Conservation (phyloP, 1,140 invertebrate species). For the Plutomurus gul region DNA sequence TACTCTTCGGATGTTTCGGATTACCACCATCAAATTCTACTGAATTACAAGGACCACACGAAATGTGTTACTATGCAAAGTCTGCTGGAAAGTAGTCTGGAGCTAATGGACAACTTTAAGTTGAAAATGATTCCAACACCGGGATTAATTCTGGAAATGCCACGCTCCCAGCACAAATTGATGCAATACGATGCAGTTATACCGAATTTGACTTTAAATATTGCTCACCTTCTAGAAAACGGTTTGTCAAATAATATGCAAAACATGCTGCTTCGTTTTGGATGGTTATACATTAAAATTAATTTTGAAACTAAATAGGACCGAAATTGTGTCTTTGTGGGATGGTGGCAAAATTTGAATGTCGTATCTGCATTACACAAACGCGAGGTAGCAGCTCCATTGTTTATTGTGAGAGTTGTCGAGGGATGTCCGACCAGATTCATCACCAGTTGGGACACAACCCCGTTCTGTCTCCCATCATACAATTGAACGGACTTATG, state of each 20-base stretch:
- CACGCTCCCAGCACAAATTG: constrained; percentile 22
- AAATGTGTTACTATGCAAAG: constrained; percentile 38
- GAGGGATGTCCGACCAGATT: constrained; percentile 5
- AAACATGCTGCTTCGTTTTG: neutral
- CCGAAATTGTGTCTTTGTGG: constrained; percentile 39
- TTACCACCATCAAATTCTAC: constrained; percentile 35
- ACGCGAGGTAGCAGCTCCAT: neutral
- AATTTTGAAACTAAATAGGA: neutral
- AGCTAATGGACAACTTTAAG: constrained; percentile 31
- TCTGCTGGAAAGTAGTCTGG: constrained; percentile 35
- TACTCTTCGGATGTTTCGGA: constrained; percentile 41
- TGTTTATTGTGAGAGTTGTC: constrained; percentile 38
- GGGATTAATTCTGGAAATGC: constrained; percentile 43
- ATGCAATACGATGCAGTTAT: constrained; percentile 43
- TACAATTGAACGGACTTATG: constrained; percentile 10
- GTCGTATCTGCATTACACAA: neutral
- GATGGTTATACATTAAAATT: neutral
- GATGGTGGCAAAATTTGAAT: constrained; percentile 33
- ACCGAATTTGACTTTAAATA: constrained; percentile 31
- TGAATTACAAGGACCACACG: constrained; percentile 20
- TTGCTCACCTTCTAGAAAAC: constrained; percentile 25
- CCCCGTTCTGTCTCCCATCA: neutral
- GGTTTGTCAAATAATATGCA: neutral
- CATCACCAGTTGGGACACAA: constrained; percentile 32
- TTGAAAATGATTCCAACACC: constrained; percentile 33